Percentiles rank a stretch among this genome's conserved stretches.
These are phyloP conservation scores for Pseudotriccus pelzelni DNA, from an alignment of 2,797 vertebrate species.

Conservation along the genomic window DNA sequence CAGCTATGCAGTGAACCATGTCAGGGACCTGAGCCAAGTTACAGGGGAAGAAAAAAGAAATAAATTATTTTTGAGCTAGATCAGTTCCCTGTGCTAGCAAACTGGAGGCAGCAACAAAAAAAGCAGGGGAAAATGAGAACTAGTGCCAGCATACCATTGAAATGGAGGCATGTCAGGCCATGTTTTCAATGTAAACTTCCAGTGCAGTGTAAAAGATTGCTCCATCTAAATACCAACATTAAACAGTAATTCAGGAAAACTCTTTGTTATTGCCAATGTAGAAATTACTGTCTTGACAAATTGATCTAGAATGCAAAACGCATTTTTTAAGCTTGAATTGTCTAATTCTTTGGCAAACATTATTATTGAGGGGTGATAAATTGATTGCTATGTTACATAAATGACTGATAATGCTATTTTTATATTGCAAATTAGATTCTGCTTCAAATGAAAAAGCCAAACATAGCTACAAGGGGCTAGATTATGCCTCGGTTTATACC, in stretches of 20 bases:
- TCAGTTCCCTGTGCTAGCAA: neutral
- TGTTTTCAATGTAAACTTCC: slow-evolving; percentile 30
- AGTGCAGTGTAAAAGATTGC: neutral
- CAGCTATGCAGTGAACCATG: slow-evolving; percentile 17
- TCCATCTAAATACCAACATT: neutral
- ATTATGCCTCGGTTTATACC: neutral
- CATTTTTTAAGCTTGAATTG: neutral
- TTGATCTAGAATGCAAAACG: neutral
- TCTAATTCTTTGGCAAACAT: slow-evolving; percentile 13
- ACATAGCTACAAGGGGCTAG: neutral
- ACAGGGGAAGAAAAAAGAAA: neutral
- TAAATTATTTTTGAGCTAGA: slow-evolving; percentile 8
- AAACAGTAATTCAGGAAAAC: neutral
- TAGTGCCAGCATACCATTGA: neutral
- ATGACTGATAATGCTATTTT: neutral
- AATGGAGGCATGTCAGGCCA: neutral
- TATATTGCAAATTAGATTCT: neutral
- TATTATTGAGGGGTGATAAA: neutral
- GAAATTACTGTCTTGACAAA: slow-evolving; percentile 22
- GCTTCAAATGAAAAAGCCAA: neutral
- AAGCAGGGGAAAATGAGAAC: neutral
- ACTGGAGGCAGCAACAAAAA: neutral
- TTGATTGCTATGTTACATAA: neutral
- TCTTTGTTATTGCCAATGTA: slow-evolving; percentile 1
- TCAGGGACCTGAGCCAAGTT: slow-evolving; percentile 22